phyloP scores from a whole-genome alignment of 2,888 invertebrate species.

The Dione vanillae region DNA sequence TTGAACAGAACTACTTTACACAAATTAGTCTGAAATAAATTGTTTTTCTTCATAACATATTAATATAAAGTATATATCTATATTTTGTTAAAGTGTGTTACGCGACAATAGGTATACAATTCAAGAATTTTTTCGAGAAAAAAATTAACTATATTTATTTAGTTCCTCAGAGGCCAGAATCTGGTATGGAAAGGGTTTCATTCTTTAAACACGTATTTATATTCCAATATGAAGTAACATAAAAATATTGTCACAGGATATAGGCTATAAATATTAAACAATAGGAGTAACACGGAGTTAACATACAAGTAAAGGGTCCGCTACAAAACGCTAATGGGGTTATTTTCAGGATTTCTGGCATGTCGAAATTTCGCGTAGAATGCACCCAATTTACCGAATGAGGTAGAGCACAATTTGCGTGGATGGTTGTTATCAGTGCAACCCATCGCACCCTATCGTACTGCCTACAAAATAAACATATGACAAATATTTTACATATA shows the following conservation, averaged over 20 bases:
- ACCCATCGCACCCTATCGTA: slow-evolving; percentile 69
- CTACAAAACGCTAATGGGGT: slow-evolving; percentile 51
- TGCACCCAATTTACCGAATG: slow-evolving; percentile 79
- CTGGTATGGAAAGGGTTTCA: background rate
- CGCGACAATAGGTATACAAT: background rate
- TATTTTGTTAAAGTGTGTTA: background rate
- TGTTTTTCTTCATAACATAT: background rate
- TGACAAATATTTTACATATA: background rate
- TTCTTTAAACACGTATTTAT: slow-evolving; percentile 23
- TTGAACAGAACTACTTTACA: slow-evolving; percentile 1
- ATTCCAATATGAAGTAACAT: slow-evolving; percentile 21
- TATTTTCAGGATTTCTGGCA: slow-evolving; percentile 61
- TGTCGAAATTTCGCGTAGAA: slow-evolving; percentile 76
- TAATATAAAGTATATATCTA: too few species aligned
- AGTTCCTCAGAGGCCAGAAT: background rate
- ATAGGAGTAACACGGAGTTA: slow-evolving; percentile 42
- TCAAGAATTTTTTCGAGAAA: background rate
- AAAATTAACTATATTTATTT: too few species aligned
- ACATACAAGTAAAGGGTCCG: slow-evolving; percentile 43
- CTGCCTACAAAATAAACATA: slow-evolving; percentile 58
- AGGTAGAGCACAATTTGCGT: slow-evolving; percentile 79
- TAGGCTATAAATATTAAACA: slow-evolving; percentile 27
- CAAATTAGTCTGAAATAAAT: background rate
- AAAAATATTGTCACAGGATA: slow-evolving; percentile 13
- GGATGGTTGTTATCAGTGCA: slow-evolving; percentile 76